phyloP scores from a whole-genome alignment of 2,888 invertebrate species.

The Kuschelorhynchus macadamiae region DNA sequence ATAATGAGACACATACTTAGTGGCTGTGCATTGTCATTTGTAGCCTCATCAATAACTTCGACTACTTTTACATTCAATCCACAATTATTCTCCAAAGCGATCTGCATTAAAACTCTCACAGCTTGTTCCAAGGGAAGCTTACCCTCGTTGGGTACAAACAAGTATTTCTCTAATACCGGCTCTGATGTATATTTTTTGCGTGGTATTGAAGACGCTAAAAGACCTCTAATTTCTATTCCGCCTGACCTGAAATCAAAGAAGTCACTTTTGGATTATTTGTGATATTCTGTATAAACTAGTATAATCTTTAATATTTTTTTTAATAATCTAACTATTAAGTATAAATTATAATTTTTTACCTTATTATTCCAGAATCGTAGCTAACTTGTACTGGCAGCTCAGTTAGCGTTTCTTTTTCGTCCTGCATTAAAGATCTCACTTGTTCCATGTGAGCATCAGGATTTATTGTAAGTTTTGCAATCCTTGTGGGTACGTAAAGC shows the following conservation, averaged over 20 bases:
- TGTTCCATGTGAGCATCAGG: conserved; percentile 62
- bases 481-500: conserved; percentile 78
- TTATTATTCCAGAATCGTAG: conserved; percentile 62
- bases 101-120: conserved; percentile 76
- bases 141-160: conserved; percentile 76
- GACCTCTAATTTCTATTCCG: conserved; percentile 83
- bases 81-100: conserved; percentile 78
- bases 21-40: conserved; percentile 59
- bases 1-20: neutral
- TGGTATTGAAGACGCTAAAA: conserved; percentile 83
- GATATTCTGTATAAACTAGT: too few species aligned
- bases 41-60: conserved; percentile 57
- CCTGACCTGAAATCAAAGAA: conserved; percentile 71
- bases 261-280: too few species aligned
- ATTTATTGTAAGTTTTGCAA: conserved; percentile 70
- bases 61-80: conserved; percentile 70
- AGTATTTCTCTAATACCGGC: conserved; percentile 84
- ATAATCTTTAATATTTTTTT: too few species aligned
- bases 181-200: conserved; percentile 77
- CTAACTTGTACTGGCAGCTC: conserved; percentile 65
- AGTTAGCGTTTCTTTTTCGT: conserved; percentile 17
- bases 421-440: conserved; percentile 25
- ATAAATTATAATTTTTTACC: conserved; percentile 47
- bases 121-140: conserved; percentile 62
- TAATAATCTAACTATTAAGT: too few species aligned